phyloP scores from a whole-genome alignment of 2,888 invertebrate genomes.

The Drosophila longiperda region DNA sequence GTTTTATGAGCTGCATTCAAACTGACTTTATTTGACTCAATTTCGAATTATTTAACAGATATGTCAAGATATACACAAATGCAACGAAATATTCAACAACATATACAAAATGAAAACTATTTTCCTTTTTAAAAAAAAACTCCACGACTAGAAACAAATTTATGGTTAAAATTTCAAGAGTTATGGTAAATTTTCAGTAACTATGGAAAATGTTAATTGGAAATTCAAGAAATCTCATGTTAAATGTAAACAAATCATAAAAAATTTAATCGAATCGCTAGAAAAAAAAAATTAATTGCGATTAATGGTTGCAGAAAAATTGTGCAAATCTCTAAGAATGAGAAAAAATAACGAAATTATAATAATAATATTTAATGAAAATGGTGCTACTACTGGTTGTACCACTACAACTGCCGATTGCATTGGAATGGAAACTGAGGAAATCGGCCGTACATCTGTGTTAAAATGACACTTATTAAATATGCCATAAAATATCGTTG shows the following conservation, averaged over 20 bases:
- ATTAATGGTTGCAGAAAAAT: constrained; percentile 1
- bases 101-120: constrained; percentile 48
- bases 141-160: constrained; percentile 71
- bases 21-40: no score
- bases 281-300: not conserved
- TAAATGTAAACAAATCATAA: constrained; percentile 11
- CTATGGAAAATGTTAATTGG: constrained; percentile 39
- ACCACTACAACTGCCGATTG: constrained; percentile 17
- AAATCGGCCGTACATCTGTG: constrained; percentile 10
- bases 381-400: constrained; percentile 1
- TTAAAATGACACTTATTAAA: constrained; percentile 20
- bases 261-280: constrained; percentile 6
- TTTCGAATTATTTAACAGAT: no score
- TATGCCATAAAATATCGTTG: constrained; percentile 54
- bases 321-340: not conserved
- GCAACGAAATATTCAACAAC: constrained; percentile 8
- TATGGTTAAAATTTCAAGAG: constrained; percentile 59
- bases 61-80: no score
- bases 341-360: not conserved
- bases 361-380: not conserved
- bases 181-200: constrained; percentile 54
- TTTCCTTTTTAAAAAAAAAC: constrained; percentile 64
- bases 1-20: not conserved
- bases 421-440: not conserved
- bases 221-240: constrained; percentile 21